Evolutionary conservation across 1,140 invertebrate species (phyloP), one percentile per base, ranked within the genome.

Genomic region (Drosophila aff.): DNA sequence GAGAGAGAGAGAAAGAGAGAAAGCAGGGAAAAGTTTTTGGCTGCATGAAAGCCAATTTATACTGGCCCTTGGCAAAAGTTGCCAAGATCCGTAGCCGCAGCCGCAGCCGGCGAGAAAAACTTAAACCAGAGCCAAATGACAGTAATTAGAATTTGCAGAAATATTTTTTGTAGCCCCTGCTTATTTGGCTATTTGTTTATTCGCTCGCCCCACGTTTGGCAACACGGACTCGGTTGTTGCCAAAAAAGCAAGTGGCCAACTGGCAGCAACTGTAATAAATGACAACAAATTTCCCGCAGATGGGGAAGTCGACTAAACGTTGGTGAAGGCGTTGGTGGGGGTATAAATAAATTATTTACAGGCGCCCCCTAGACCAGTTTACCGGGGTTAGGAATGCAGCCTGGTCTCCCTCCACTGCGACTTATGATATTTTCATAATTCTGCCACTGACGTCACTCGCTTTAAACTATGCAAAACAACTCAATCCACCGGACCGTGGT

Each of bases 391-490:
- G 31, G 28, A 60, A 60, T 73, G 69, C 67, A 71, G 21, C 21
- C 41, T 2, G 15, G 21, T 7, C 50, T 36, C 4, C 6, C 41
- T 13, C 57, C 57, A 33, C 55, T 82, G 8, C 11, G n/a, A 40
- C 41, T 65, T 43, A 46, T 84, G 74, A 84, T 75, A 89, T 79
- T 87, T 87, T 87, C 85, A 87, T 87, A 87, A 90, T 82, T 84
- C 58, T 80, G 50, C 53, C 47, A 23, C 72, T 73, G 65, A 69
- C 81, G 75, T 79, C 67, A 76, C 50, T 73, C 76, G 68, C 67
- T 84, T 84, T 81, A 87, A 87, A 87, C 84, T 89, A 87, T 89
- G 85, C 85, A 84, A 87, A 87, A 79, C 83, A 81, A 87, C 81
- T 81, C 73, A 76, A 90, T 90, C 74, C 74, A 73, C 43, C 60